Evolutionary conservation across 2,888 invertebrate genomes (phyloP).

Genomic region (Spodoptera picta): DNA sequence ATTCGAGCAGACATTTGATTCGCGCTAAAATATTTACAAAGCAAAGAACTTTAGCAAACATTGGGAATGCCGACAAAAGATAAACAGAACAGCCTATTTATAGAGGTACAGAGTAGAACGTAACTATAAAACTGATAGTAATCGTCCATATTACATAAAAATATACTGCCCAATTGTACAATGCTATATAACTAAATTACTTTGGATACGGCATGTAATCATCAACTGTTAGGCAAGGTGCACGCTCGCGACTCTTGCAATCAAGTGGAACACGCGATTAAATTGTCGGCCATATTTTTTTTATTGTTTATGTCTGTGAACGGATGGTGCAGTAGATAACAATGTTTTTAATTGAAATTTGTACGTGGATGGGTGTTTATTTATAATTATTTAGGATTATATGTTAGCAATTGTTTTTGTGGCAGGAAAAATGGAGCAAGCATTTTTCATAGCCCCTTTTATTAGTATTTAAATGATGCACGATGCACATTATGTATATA

Average conservation of each 20-base stretch:
- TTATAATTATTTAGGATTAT: background rate
- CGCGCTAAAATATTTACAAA: conserved; percentile 43
- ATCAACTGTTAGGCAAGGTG: conserved; percentile 22
- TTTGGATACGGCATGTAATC: conserved; percentile 31
- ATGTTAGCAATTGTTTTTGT: too few relatives aligned
- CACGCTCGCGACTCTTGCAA: conserved; percentile 4
- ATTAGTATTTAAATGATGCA: too few relatives aligned
- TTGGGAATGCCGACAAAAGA: conserved; percentile 48
- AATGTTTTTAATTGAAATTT: conserved; percentile 3
- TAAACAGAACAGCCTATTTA: conserved; percentile 71
- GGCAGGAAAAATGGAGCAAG: too few relatives aligned
- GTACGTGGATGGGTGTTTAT: background rate
- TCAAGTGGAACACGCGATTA: conserved; percentile 20
- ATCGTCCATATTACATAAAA: conserved; percentile 74
- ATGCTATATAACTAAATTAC: conserved; percentile 64
- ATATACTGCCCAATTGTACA: conserved; percentile 69
- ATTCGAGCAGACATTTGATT: conserved; percentile 33
- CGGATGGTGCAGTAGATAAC: background rate
- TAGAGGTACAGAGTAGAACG: conserved; percentile 68
- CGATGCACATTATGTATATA: too few relatives aligned
- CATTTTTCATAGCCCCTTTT: too few relatives aligned
- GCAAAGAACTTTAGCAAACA: conserved; percentile 67
- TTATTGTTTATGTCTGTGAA: conserved; percentile 11
- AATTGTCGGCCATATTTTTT: conserved; percentile 11
- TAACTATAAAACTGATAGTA: conserved; percentile 68